Evolutionary conservation across 1,140 invertebrate species (phyloP).

Genomic region (Tetramorium simillimum): DNA sequence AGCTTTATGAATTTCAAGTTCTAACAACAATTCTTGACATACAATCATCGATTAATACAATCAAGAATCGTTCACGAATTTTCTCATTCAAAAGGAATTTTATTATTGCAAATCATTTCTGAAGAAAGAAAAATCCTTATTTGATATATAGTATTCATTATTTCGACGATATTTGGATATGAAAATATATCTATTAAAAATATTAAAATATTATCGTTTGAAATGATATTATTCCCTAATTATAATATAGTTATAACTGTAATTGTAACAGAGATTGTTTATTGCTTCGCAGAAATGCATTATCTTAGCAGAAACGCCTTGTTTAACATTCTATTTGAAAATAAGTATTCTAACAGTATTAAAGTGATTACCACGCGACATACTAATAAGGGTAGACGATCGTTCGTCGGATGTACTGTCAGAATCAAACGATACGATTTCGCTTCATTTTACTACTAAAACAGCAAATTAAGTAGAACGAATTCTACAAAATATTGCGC

Average conservation of each 20-base stretch:
- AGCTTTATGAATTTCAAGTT: not conserved
- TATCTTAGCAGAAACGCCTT: not conserved
- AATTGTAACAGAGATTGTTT: not conserved
- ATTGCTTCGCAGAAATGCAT: not conserved
- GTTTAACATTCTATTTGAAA: not conserved
- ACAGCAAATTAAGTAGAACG: not conserved
- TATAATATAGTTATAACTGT: not conserved
- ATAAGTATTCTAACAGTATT: not conserved
- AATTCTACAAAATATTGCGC: conserved; percentile 29
- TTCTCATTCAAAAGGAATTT: not conserved
- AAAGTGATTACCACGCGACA: not conserved
- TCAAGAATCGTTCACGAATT: not conserved
- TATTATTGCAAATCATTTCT: not conserved
- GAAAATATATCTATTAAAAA: not conserved
- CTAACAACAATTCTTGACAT: not conserved
- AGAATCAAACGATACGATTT: not conserved
- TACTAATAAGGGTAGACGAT: not conserved
- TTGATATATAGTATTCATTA: not conserved
- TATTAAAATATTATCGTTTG: not conserved
- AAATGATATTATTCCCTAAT: not conserved
- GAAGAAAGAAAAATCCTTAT: not conserved
- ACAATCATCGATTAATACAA: not conserved
- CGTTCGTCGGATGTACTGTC: not conserved
- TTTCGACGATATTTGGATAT: not conserved
- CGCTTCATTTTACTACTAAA: not conserved